Evolutionary conservation across 2,888 invertebrate species (phyloP).

Genomic region (Ptychoptera albimana): DNA sequence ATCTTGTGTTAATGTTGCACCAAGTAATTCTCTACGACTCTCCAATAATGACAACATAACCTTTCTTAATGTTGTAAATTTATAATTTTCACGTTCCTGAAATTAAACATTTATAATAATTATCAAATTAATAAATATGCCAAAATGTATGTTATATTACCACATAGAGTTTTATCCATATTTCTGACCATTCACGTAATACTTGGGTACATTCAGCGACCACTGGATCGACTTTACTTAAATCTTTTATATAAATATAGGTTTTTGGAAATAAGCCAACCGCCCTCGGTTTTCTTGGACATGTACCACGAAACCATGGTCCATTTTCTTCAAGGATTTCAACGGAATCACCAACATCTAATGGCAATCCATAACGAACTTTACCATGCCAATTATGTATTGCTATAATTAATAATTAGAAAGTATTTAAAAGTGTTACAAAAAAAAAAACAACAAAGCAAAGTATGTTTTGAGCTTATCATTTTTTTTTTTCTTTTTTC

Average conservation of each 20-base stretch:
- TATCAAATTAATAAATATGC: neutral
- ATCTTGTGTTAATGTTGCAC: conserved; percentile 81
- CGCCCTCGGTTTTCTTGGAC: conserved; percentile 52
- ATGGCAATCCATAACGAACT: conserved; percentile 57
- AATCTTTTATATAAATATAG: conserved; percentile 73
- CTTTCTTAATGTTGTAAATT: conserved; percentile 70
- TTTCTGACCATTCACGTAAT: conserved; percentile 80
- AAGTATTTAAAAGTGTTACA: neutral
- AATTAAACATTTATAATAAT: conserved; percentile 13
- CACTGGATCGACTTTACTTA: conserved; percentile 76
- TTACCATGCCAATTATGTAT: conserved; percentile 84
- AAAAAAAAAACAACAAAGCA: neutral
- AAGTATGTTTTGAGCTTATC: neutral
- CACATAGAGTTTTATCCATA: conserved; percentile 86
- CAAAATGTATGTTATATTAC: conserved; percentile 44
- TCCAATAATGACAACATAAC: conserved; percentile 83
- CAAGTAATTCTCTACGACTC: conserved; percentile 68
- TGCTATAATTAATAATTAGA: conserved; percentile 39
- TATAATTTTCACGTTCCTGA: conserved; percentile 67
- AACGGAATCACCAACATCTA: conserved; percentile 85
- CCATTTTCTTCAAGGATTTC: conserved; percentile 82
- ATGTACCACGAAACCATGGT: conserved; percentile 81
- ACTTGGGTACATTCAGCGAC: conserved; percentile 83
- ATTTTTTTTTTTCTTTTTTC: neutral
- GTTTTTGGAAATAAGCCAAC: conserved; percentile 62